These are phyloP conservation scores for Nemopilema nomurai DNA, from an alignment of 30 jellyfish, hydroid and myxozoan species.

Conservation along the genomic window DNA sequence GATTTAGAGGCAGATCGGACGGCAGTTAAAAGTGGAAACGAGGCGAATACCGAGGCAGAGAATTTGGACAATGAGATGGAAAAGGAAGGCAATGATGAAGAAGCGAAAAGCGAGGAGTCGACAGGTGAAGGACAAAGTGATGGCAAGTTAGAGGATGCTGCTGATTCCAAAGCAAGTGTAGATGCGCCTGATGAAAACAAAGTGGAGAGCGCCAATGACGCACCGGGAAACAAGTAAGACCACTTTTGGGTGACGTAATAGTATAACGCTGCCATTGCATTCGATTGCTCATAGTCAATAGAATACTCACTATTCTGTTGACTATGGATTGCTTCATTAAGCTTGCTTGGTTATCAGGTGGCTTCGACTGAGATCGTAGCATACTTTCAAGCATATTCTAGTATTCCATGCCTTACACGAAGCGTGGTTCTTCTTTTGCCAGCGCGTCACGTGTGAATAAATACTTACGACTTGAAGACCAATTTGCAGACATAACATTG, in stretches of 20 bases:
- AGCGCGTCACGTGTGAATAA: no score
- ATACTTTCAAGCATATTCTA: no score
- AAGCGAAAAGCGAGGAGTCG: neutral
- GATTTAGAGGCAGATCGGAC: neutral
- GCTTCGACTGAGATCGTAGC: no score
- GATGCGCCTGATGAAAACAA: neutral
- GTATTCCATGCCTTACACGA: no score
- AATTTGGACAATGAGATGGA: neutral
- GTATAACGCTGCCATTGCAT: no score
- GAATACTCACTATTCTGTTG: no score
- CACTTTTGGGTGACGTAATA: no score
- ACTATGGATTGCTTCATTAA: no score
- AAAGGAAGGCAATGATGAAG: neutral
- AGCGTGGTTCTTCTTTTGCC: no score
- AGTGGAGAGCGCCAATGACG: neutral
- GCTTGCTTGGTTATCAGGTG: no score
- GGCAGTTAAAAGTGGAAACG: neutral
- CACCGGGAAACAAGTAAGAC: neutral
- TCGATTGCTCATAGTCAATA: neutral
- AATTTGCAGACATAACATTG: no score
- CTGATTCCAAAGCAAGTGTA: neutral
- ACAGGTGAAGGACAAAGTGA: neutral
- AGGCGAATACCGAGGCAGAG: neutral
- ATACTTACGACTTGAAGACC: no score
- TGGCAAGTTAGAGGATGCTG: neutral